phyloP scores from a whole-genome alignment of 2,888 invertebrate species.

The Dicycla oo region DNA sequence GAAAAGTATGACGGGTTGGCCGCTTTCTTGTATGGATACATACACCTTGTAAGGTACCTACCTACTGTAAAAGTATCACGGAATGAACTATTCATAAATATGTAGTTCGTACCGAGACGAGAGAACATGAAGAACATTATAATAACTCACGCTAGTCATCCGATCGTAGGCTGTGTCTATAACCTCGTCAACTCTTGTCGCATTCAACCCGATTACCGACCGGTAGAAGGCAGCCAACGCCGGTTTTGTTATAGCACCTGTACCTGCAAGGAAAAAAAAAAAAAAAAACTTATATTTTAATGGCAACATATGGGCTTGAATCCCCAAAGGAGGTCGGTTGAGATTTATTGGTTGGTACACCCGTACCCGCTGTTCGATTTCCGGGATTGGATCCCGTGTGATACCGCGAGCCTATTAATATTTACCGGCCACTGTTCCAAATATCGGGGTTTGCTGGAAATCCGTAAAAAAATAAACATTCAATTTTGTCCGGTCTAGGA shows the following conservation, averaged over 20 bases:
- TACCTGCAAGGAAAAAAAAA: constrained; percentile 81
- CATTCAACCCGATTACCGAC: constrained; percentile 92
- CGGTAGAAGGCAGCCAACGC: constrained; percentile 93
- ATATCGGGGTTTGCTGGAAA: constrained; percentile 9
- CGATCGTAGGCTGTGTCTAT: constrained; percentile 93
- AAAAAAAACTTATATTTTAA: constrained; percentile 41
- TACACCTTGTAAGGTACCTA: background rate
- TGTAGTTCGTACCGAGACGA: background rate
- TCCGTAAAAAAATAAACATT: constrained; percentile 21
- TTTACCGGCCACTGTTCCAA: constrained; percentile 53
- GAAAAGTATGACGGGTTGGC: too few relatives aligned
- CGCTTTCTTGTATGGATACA: too few relatives aligned
- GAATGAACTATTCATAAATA: background rate
- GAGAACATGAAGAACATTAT: background rate
- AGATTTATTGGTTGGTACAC: constrained; percentile 47
- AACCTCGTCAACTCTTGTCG: constrained; percentile 91
- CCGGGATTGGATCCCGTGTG: constrained; percentile 50
- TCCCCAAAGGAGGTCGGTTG: constrained; percentile 50
- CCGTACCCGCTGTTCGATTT: constrained; percentile 38
- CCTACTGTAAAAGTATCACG: background rate
- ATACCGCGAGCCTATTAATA: constrained; percentile 52
- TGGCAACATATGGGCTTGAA: constrained; percentile 28
- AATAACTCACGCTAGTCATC: constrained; percentile 93
- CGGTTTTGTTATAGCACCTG: constrained; percentile 92
- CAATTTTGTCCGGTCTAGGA: background rate